phyloP scores from a whole-genome alignment of 2,113 vertebrate genomes.

The Pelobates fuscus region DNA sequence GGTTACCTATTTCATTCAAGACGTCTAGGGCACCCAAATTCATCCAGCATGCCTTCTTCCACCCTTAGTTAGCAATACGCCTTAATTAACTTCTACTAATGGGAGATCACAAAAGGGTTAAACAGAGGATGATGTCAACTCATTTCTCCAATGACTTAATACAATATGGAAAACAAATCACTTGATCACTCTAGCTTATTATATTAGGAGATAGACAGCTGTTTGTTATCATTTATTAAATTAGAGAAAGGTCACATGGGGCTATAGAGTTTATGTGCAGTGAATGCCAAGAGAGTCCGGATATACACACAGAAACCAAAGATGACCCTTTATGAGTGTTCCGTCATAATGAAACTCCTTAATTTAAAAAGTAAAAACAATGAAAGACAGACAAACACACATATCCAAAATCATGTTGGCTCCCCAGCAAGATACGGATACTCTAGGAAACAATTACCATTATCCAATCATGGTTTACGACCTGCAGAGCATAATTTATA shows the following conservation, averaged over 20 bases:
- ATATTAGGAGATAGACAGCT: slow-evolving; percentile 13
- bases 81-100: slow-evolving; percentile 7
- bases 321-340: slow-evolving; percentile 18
- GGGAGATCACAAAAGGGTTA: background rate
- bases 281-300: background rate
- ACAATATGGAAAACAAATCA: slow-evolving; percentile 30
- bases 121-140: slow-evolving; percentile 14
- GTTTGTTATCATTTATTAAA: slow-evolving; percentile 36
- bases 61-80: background rate
- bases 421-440: background rate
- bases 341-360: slow-evolving; percentile 4
- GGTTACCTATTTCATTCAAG: background rate
- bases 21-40: background rate
- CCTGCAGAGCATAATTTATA: slow-evolving; percentile 4
- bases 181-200: slow-evolving; percentile 13
- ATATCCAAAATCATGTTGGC: slow-evolving; percentile 1
- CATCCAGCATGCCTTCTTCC: background rate
- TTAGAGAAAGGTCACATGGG: slow-evolving; percentile 17
- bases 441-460: background rate
- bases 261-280: slow-evolving; percentile 2
- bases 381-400: background rate
- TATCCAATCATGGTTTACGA: background rate
- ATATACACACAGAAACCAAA: background rate
- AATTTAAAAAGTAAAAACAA: slow-evolving; percentile 8
- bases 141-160: background rate